Evolutionary conservation across 2,888 invertebrate species (phyloP), one percentile per base, ranked within the genome.

Genomic region (Conistra vaccinii): DNA sequence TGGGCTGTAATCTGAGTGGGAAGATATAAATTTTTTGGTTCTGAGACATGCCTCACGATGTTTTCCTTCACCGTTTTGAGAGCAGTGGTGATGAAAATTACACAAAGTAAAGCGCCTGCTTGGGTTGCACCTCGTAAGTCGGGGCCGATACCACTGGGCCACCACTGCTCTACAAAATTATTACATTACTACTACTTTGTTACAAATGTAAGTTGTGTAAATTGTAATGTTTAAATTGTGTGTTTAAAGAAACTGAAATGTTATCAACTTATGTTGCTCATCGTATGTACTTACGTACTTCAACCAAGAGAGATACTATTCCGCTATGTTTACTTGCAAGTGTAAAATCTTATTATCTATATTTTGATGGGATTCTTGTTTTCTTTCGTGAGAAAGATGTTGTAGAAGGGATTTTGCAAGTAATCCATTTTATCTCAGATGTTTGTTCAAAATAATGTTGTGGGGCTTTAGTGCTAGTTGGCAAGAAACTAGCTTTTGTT

Each of bases 401-500:
- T 10, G 29, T 39, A 17, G 51, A 32, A 51, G 14, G 23, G 26
- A 63, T 66, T 65, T 55, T 35, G 23, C 4, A 10, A n/a, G 23
- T 45, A 29, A 48, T 42, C 5, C 3, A 10, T 29, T 26, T 26
- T 35, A 26, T 35, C n/a, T 20, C 42, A 9, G 69, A 23, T 42
- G n/a, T 76, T 76, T 23, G 20, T 42, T 60, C 6, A 60, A 51
- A 76, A 23, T 26, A 14, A 39, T 29, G 17, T 9, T n/a, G 10
- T 14, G n/a, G 17, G 14, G 12, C 26, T n/a, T 12, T n/a, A 23
- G 26, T n/a, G 42, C 45, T 10, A 67, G 26, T 35, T 61, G 53
- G 51, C 42, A 17, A 32, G 26, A 10, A 20, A 26, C 26, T 42
- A 3, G 2, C 61, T 61, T 39, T 26, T 63, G 12, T 45, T 26